phyloP scores from a whole-genome alignment of 2,888 invertebrate genomes.

The Ophion obscuratus region DNA sequence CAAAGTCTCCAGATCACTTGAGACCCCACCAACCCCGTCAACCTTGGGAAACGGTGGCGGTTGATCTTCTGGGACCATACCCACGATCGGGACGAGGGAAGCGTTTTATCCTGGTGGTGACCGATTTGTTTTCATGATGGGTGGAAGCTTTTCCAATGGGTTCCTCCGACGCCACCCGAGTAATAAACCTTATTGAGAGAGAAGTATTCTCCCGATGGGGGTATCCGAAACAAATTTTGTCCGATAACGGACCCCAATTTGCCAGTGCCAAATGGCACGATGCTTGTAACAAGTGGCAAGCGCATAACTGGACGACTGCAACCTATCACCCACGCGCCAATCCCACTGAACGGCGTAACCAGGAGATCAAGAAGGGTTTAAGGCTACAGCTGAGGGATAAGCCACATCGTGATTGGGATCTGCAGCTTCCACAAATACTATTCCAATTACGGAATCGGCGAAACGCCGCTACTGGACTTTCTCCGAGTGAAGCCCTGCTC shows the following conservation, averaged over 20 bases:
- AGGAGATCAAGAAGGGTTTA: conserved; percentile 69
- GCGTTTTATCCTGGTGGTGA: no score
- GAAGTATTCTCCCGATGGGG: no score
- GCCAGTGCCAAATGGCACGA: conserved; percentile 36
- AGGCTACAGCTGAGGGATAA: conserved; percentile 58
- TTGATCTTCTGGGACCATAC: no score
- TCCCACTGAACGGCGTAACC: conserved; percentile 67
- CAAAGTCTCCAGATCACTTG: no score
- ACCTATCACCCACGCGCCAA: conserved; percentile 70
- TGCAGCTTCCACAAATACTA: conserved; percentile 35
- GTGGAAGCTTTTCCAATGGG: no score
- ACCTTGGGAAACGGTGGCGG: no score
- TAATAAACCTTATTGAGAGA: no score
- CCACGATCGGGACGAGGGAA: no score
- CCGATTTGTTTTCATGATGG: no score
- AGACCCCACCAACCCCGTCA: no score
- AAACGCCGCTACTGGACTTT: conserved; percentile 34
- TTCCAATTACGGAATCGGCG: conserved; percentile 31
- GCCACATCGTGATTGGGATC: conserved; percentile 32
- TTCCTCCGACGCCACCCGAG: no score
- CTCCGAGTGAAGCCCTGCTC: conserved; percentile 35
- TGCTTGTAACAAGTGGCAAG: conserved; percentile 58
- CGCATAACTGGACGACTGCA: conserved; percentile 59
- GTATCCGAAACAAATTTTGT: not conserved
- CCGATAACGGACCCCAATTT: conserved; percentile 60